Conservation (phyloP, 2,113 vertebrate species). For the Eulemur rufifrons region DNA sequence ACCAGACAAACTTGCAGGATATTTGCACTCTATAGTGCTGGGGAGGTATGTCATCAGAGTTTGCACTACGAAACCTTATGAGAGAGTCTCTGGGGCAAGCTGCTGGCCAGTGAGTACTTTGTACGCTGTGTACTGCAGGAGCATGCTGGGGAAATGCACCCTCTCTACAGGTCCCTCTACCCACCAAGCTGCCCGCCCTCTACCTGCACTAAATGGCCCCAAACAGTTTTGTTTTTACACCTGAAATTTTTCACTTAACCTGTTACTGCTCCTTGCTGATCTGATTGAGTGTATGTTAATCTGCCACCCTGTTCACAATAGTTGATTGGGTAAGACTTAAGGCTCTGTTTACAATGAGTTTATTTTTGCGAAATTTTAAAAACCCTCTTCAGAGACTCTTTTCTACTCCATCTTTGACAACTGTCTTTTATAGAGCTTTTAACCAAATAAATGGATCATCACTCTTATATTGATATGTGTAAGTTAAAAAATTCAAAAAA, state of each 20-base stretch:
- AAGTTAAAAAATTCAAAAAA: not conserved
- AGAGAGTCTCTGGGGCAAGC: not conserved
- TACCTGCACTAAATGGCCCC: not conserved
- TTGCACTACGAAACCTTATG: not conserved
- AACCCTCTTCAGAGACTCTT: not conserved
- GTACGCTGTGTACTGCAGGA: not conserved
- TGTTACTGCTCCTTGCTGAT: not conserved
- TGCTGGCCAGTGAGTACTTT: not conserved
- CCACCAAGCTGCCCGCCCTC: not conserved
- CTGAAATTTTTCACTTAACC: not conserved
- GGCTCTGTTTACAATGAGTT: not conserved
- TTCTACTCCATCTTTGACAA: not conserved
- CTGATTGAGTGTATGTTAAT: not conserved
- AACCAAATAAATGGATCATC: not conserved
- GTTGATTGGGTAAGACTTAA: not conserved
- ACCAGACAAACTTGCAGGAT: not conserved
- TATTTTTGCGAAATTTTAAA: not conserved
- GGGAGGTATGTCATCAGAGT: not conserved
- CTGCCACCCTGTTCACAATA: not conserved
- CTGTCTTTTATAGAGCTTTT: not conserved
- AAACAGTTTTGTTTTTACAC: not conserved
- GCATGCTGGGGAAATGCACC: not conserved
- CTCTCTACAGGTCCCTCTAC: not conserved
- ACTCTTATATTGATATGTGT: not conserved
- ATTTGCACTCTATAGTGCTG: not conserved